Conservation (phyloP, 2,888 invertebrate genomes). For the Dorcus parallelipipedus region DNA sequence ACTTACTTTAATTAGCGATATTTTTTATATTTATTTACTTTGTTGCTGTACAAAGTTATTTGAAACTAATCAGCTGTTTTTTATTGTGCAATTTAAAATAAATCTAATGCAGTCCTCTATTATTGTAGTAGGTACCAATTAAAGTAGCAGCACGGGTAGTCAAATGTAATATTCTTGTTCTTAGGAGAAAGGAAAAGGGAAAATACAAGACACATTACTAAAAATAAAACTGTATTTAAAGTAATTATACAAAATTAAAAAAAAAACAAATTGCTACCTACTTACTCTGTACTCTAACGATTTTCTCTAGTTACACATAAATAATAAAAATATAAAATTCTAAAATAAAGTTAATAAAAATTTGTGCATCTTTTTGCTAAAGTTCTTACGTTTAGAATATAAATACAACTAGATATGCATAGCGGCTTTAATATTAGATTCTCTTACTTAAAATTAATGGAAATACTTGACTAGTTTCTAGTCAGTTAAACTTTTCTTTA, state of each 20-base stretch:
- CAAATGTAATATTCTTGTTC: too few relatives aligned
- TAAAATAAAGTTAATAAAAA: conserved; percentile 38
- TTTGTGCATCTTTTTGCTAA: conserved; percentile 28
- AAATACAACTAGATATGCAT: conserved; percentile 41
- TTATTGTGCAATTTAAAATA: too few relatives aligned
- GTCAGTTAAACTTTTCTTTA: conserved; percentile 42
- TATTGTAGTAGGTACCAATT: too few relatives aligned
- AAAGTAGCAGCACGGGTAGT: too few relatives aligned
- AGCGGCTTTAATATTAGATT: conserved; percentile 34
- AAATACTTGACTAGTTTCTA: conserved; percentile 47
- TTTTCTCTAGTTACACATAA: conserved; percentile 38
- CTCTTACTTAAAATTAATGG: conserved; percentile 38
- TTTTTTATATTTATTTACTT: too few relatives aligned
- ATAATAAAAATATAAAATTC: conserved; percentile 39
- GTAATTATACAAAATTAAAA: conserved; percentile 48
- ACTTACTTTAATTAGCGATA: too few relatives aligned
- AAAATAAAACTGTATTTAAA: conserved; percentile 49
- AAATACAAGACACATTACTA: conserved; percentile 26
- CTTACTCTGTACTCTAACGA: conserved; percentile 43
- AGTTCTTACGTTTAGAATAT: conserved; percentile 37
- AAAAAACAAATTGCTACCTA: conserved; percentile 40
- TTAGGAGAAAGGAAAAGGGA: not conserved
- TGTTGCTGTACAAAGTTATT: too few relatives aligned
- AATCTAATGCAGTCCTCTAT: too few relatives aligned
- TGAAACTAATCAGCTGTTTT: too few relatives aligned